Conservation (phyloP, 53 echinoderm and acorn worm genomes). For the Crossaster papposus region DNA sequence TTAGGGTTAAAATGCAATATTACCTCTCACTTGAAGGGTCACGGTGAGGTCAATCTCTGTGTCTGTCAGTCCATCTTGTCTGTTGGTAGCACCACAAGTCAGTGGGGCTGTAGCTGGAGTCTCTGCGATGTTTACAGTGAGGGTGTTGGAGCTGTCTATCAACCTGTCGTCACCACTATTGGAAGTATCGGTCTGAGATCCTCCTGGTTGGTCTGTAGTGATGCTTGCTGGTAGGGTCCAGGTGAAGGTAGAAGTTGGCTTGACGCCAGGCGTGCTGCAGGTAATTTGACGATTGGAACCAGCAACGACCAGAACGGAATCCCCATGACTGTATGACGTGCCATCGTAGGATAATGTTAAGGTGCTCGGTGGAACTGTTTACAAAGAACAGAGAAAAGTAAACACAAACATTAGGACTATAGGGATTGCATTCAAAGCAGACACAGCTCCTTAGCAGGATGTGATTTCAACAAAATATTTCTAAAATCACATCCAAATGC, state of each 20-base stretch:
- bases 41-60: constrained; percentile 9
- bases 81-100: constrained; percentile 25
- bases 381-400: too few species aligned
- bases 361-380: constrained; percentile 8
- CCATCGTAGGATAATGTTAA: not conserved
- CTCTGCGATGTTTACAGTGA: not conserved
- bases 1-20: too few species aligned
- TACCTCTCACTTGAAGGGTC: constrained; percentile 26
- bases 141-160: not conserved
- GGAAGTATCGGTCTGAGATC: not conserved
- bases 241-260: constrained; percentile 6
- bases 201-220: not conserved
- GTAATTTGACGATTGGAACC: constrained; percentile 4
- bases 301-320: not conserved
- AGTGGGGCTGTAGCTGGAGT: not conserved
- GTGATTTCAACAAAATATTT: too few species aligned
- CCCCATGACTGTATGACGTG: not conserved
- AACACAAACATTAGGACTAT: too few species aligned
- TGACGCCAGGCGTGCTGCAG: constrained; percentile 17
- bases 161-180: not conserved
- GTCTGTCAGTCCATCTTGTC: constrained; percentile 17
- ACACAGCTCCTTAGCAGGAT: too few species aligned
- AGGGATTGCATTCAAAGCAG: too few species aligned
- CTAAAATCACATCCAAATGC: too few species aligned
- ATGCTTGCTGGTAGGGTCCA: not conserved